Percentiles rank a stretch among this genome's conserved stretches.
phyloP scores from a whole-genome alignment of 2,888 invertebrate species.

The Drosophila fulvimacula region DNA sequence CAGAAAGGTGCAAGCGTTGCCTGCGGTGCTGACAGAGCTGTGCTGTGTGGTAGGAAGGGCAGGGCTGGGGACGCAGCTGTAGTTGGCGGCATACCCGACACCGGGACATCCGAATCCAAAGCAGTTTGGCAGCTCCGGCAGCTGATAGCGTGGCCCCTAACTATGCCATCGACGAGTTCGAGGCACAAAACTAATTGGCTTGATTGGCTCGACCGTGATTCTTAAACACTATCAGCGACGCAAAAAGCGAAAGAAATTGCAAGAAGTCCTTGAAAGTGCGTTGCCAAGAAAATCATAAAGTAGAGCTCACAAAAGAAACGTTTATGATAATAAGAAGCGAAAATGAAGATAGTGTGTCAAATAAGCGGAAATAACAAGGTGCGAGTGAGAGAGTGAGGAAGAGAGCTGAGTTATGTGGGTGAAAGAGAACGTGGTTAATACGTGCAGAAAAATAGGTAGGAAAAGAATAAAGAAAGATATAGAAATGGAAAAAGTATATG shows the following conservation, averaged over 20 bases:
- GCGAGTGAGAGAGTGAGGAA: no score
- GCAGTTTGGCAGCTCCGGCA: conserved; percentile 30
- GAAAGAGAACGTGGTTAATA: no score
- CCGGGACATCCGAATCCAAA: conserved; percentile 32
- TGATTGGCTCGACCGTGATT: conserved; percentile 71
- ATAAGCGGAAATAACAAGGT: background rate
- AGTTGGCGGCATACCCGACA: conserved; percentile 15
- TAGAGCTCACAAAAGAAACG: background rate
- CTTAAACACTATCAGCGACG: conserved; percentile 36
- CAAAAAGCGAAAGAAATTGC: background rate
- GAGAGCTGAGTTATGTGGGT: no score
- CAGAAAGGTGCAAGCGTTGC: conserved; percentile 72
- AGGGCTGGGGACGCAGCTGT: background rate
- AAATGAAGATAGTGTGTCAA: background rate
- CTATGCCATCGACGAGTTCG: conserved; percentile 58
- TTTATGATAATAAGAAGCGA: background rate
- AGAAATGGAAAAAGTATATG: no score
- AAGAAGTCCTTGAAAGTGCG: background rate
- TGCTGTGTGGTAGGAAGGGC: background rate
- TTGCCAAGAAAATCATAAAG: background rate
- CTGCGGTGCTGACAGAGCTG: conserved; percentile 48
- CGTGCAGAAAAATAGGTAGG: no score
- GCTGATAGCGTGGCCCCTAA: conserved; percentile 45
- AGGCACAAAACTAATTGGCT: conserved; percentile 76
- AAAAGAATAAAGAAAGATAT: no score